phyloP scores from a whole-genome alignment of 2,797 vertebrate genomes.

The Apodemus agrarius region DNA sequence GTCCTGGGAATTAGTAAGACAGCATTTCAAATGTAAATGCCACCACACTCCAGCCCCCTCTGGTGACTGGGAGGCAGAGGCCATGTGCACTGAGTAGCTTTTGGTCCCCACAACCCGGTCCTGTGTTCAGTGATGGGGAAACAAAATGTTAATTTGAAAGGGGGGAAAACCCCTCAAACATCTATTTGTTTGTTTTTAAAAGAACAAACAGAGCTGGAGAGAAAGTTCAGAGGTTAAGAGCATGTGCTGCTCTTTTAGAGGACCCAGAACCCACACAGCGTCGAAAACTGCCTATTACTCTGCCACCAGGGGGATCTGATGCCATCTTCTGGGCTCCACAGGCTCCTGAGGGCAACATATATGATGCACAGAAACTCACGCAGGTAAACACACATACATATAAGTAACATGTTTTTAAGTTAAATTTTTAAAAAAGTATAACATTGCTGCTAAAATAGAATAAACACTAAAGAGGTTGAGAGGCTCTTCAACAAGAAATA shows the following conservation, averaged over 20 bases:
- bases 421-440: background rate
- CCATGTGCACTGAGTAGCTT: background rate
- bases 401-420: background rate
- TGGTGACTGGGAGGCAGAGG: background rate
- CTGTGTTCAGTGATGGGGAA: background rate
- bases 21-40: conserved; percentile 19
- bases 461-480: background rate
- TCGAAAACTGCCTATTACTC: background rate
- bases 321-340: background rate
- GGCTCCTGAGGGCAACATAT: background rate
- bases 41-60: background rate
- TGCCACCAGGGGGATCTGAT: background rate
- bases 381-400: background rate
- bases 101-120: background rate
- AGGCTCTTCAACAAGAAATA: background rate
- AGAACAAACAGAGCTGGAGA: background rate
- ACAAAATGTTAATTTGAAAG: background rate
- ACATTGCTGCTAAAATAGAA: background rate
- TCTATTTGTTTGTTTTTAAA: background rate
- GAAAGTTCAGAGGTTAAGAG: background rate
- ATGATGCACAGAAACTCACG: background rate
- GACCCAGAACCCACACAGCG: background rate
- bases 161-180: background rate
- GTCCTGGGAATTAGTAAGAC: background rate
- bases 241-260: background rate